Base-by-base conservation (phyloP, 1,140 invertebrate genomes). In the Agrilus planipennis region DNA sequence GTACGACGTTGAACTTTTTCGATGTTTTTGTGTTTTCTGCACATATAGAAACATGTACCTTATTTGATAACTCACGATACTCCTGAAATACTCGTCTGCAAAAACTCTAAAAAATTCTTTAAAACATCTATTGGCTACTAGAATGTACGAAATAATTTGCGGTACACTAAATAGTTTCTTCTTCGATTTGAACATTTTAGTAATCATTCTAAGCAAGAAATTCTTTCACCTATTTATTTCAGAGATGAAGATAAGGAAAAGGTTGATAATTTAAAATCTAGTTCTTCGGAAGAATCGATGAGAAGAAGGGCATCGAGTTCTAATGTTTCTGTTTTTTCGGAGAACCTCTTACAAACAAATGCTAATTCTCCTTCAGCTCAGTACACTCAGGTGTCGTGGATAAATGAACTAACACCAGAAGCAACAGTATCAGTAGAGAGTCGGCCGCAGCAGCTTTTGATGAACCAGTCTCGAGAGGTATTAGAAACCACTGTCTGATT, bases 231-330 rank as follows among this genome's bases (percentile, higher is more conserved):
- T n/a, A n/a, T 36, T 44, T 42, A 35, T 53, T 63, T 52, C 44
- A 79, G 77, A 51, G 76, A 77, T 57, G 76, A 79, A 51, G 76
- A 72, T 48, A 54, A 62, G 38, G 70, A 79, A 39, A 75, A 75
- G 53, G 57, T 69, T 19, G 70, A 70, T 30, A 58, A 72, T 39
- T 55, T 74, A 41, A 74, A 78, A 52, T 72, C 70, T 2, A 61
- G 61, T 48, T 73, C 72, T 18, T 72, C 72, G 20, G 74, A 76
- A 49, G 75, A 77, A 50, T 77, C 73, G 3, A 71, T 76, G 55
- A 63, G 73, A 39, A 56, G 71, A 42, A 62, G 75, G 46, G 69
- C 72, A 2, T 75, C 73, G 2, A 77, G 72, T 47, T 72, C 72
- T 4, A 72, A 72, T 20, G 73, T 75, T 39, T 74, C 73, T 20